Evolutionary conservation across 2,113 vertebrate genomes (phyloP).

Genomic region (Dromaius novaehollandiae): DNA sequence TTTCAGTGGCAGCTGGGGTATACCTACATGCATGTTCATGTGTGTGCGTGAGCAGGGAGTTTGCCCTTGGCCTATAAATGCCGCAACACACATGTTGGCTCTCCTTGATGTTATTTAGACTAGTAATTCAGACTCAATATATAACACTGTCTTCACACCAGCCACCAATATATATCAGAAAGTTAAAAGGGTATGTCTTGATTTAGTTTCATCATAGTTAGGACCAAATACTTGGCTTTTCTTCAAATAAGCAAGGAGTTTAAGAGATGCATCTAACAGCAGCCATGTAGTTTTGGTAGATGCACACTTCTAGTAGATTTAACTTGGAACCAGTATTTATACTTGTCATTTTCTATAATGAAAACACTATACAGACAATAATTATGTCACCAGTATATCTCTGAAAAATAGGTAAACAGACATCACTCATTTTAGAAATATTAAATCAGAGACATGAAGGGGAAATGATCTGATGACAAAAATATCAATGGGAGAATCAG

Average conservation of each 20-base stretch:
- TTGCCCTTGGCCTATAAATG: neutral
- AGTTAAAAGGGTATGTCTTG: neutral
- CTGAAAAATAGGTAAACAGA: neutral
- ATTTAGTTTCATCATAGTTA: neutral
- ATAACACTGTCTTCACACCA: no score
- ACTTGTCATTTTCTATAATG: neutral
- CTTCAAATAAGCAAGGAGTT: neutral
- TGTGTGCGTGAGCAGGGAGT: neutral
- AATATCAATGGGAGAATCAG: neutral
- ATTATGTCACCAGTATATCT: neutral
- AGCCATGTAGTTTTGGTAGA: conserved; percentile 6
- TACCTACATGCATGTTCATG: neutral
- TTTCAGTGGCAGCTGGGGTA: neutral
- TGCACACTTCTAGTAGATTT: neutral
- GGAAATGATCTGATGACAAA: neutral
- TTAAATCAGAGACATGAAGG: neutral
- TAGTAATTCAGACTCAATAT: neutral
- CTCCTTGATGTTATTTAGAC: neutral
- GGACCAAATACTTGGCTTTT: conserved; percentile 7
- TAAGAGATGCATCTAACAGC: neutral
- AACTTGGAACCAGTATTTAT: conserved; percentile 3
- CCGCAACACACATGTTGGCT: neutral
- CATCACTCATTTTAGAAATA: neutral
- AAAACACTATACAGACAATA: neutral
- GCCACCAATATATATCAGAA: neutral